Percentiles rank a stretch among this genome's conserved stretches.
phyloP scores from a whole-genome alignment of 2,888 invertebrate species.

The Trypoxylon attenuatum region DNA sequence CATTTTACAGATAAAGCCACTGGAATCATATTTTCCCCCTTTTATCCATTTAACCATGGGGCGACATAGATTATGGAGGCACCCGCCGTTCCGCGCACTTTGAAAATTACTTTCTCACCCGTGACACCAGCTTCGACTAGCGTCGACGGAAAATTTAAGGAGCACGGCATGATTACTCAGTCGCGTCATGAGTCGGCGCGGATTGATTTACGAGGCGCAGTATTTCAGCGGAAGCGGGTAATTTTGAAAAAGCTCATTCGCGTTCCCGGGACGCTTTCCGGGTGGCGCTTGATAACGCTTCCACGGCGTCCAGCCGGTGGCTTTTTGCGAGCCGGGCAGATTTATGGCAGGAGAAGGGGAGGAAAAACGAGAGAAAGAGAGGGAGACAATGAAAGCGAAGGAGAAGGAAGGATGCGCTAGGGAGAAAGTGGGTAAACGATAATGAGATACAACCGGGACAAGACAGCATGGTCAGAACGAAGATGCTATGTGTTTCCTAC shows the following conservation, averaged over 20 bases:
- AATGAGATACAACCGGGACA: slow-evolving; percentile 29
- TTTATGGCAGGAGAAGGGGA: slow-evolving; percentile 20
- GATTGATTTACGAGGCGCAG: slow-evolving; percentile 45
- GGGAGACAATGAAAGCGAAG: no score
- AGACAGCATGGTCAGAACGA: slow-evolving; percentile 11
- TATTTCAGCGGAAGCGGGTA: slow-evolving; percentile 29
- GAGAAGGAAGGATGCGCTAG: not conserved
- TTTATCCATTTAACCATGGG: no score
- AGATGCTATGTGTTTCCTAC: not conserved
- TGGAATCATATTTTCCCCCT: no score
- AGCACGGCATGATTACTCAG: slow-evolving; percentile 18
- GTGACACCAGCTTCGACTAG: no score
- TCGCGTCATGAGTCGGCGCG: slow-evolving; percentile 23
- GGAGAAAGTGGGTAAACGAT: slow-evolving; percentile 31
- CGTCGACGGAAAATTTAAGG: slow-evolving; percentile 17
- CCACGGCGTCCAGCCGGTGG: slow-evolving; percentile 1
- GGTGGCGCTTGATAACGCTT: slow-evolving; percentile 12
- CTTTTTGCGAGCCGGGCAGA: slow-evolving; percentile 18
- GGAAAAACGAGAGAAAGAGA: no score
- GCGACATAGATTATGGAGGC: no score
- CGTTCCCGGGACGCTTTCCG: slow-evolving; percentile 8
- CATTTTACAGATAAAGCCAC: no score
- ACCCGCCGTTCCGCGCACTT: no score
- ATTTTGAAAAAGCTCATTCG: slow-evolving; percentile 30
- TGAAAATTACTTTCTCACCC: no score